These are phyloP conservation scores for Tiaroga cobitis DNA, from an alignment of 2,797 vertebrate genomes.

Conservation along the genomic window DNA sequence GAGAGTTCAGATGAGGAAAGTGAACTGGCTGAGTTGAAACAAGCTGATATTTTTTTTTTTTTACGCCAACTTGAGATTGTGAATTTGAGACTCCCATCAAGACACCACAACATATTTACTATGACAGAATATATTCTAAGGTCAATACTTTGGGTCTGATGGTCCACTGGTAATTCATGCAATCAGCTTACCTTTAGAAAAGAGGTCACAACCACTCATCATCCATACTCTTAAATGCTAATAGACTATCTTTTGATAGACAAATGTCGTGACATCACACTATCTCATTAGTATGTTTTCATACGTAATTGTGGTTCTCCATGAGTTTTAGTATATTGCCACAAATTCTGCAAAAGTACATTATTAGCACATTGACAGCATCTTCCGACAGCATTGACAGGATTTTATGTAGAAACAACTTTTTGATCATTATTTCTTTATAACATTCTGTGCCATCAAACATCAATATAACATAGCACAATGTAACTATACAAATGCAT, in stretches of 20 bases:
- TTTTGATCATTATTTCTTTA: not conserved
- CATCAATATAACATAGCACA: not conserved
- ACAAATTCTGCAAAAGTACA: not conserved
- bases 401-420: not conserved
- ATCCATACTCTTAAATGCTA: not conserved
- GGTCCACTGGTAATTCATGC: constrained; percentile 48
- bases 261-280: not conserved
- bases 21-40: constrained; percentile 32
- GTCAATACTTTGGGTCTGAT: constrained; percentile 23
- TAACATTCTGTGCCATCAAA: not conserved
- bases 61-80: not conserved
- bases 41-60: not conserved
- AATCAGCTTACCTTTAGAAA: constrained; percentile 41
- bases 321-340: not conserved
- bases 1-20: constrained; percentile 47
- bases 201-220: constrained; percentile 23
- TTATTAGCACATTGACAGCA: not conserved
- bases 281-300: not conserved
- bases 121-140: constrained; percentile 8
- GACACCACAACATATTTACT: constrained; percentile 14
- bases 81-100: constrained; percentile 24
- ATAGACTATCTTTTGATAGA: constrained; percentile 21
- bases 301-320: not conserved
- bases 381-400: no score
- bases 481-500: not conserved